Base-by-base conservation (phyloP, 2,888 invertebrate genomes). In the Harpalus rubripes region DNA sequence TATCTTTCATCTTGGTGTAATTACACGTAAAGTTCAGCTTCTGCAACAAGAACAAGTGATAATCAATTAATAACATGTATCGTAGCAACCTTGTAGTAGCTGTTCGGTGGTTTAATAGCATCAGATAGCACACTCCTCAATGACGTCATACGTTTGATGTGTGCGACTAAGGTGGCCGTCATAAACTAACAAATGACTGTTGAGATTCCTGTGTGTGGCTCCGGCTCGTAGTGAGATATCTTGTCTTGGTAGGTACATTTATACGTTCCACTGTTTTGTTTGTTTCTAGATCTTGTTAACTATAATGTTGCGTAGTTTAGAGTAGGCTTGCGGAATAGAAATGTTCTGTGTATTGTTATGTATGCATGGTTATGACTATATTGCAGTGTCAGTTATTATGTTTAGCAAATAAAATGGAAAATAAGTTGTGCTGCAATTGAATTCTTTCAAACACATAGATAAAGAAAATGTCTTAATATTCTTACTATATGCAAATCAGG, bases 51-150 rank as follows among this genome's bases (percentile, higher is more conserved):
- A 56, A 81, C 44, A 78, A 65, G 81, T 32, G 72, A 82, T 82
- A 83, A 83, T 83, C 83, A 83, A 83, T 83, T 83, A 83, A 83
- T 83, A 83, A 76, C 39, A 82, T 7, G 41, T 72, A 74, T 76
- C 74, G 39, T 58, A 61, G 83, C 74, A 83, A 76, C 83, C 83
- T 74, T 74, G 83, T 74, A 74, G 76, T 74, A 76, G 76, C 83
- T 59, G 39, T 39, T 44, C 39, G 41, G 18, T 41, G 56, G 74
- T 76, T 83, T 83, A 83, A 83, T 83, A 63, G 61, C 81, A 83
- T 83, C 83, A 58, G 83, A 83, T 63, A 63, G 63, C 68, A 72
- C 32, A 56, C 63, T 68, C 68, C 39, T 39, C 18, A 10, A 18
- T 74, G 72, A 74, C 72, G 72, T 74, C 72, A 74, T 12, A 41